phyloP scores from a whole-genome alignment of 35 echinoderm and acorn worm genomes.

The Anneissia japonica region DNA sequence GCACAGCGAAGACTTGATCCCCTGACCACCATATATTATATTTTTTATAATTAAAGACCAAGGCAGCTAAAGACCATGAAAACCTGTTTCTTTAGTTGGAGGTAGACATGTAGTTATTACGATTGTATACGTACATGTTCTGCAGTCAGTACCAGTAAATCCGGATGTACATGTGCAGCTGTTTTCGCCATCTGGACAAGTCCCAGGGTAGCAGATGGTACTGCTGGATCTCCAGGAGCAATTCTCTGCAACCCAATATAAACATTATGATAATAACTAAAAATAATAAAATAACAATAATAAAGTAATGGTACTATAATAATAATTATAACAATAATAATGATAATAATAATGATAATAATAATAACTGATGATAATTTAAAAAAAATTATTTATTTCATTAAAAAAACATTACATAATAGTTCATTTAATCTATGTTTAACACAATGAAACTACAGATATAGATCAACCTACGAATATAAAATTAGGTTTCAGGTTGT shows the following conservation, averaged over 20 bases:
- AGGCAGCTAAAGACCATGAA: too few relatives aligned
- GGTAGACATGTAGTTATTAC: too few relatives aligned
- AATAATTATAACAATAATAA: neutral
- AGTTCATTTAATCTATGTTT: too few relatives aligned
- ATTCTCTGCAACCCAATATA: too few relatives aligned
- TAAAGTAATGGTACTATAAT: neutral
- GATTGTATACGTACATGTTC: neutral
- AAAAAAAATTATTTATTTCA: neutral
- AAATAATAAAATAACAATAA: neutral
- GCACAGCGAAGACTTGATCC: too few relatives aligned
- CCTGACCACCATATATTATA: too few relatives aligned
- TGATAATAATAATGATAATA: neutral
- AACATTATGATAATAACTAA: too few relatives aligned
- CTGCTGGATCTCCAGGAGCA: conserved; percentile 29
- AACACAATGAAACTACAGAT: too few relatives aligned
- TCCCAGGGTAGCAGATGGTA: conserved; percentile 25
- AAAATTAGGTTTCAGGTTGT: too few relatives aligned
- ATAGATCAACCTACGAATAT: too few relatives aligned
- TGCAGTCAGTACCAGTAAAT: conserved; percentile 9
- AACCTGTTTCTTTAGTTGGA: too few relatives aligned
- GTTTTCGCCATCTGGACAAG: neutral
- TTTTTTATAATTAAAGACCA: too few relatives aligned
- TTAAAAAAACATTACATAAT: neutral
- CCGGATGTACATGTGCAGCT: neutral
- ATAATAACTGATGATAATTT: neutral